Conservation (phyloP, 2,797 vertebrate genomes). For the Phrynocephalus forsythii region DNA sequence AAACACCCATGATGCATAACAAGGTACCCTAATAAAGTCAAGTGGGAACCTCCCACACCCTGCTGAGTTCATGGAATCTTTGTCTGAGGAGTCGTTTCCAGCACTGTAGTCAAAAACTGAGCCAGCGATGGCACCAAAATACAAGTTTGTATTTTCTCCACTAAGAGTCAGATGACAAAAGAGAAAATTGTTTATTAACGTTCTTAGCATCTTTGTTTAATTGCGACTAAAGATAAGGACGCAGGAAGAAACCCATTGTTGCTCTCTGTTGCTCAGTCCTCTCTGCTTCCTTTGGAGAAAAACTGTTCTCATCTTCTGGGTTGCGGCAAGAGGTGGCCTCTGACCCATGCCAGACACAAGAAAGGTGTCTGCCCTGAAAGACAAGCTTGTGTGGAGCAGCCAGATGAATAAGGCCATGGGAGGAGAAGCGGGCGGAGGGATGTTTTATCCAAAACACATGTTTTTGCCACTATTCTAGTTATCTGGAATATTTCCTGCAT, state of each 20-base stretch:
- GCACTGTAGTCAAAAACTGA: background rate
- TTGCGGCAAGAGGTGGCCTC: background rate
- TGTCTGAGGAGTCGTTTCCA: no score
- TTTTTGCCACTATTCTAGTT: constrained; percentile 77
- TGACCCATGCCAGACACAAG: constrained; percentile 12
- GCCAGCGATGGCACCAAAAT: background rate
- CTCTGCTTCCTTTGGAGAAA: constrained; percentile 45
- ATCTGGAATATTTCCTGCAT: constrained; percentile 83
- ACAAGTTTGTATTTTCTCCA: background rate
- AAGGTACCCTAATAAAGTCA: no score
- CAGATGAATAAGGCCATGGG: constrained; percentile 33
- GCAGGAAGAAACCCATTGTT: constrained; percentile 40
- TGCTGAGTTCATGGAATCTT: no score
- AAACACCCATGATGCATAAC: no score
- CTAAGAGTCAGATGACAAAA: background rate
- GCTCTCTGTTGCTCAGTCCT: background rate
- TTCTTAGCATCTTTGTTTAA: constrained; percentile 17
- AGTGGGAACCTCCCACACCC: no score
- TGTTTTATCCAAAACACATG: constrained; percentile 82
- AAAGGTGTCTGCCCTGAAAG: constrained; percentile 58
- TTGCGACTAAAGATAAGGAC: constrained; percentile 16
- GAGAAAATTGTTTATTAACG: background rate
- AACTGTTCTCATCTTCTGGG: constrained; percentile 27
- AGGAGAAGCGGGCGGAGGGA: background rate
- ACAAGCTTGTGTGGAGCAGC: constrained; percentile 47